Evolutionary conservation across 1,140 invertebrate species (phyloP), one percentile per base, ranked within the genome.

Genomic region (Lucilia cuprina): DNA sequence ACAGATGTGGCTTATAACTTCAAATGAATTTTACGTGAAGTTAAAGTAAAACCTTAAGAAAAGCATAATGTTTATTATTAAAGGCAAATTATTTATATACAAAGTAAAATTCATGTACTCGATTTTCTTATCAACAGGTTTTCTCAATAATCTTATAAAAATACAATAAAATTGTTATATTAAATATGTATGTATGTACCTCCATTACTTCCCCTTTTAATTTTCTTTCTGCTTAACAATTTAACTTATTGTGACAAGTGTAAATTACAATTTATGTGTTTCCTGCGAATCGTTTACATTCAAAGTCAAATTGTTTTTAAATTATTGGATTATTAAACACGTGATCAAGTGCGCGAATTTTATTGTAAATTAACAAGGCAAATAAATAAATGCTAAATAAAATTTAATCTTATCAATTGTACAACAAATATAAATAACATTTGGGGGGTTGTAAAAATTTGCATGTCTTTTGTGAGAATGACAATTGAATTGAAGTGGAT

Each of bases 291-390:
- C n/a, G n/a, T 65, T n/a, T n/a, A 65, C 19, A 19, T 19, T 21
- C n/a, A 49, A 19, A 21, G 77, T 80, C 9, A 80, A 80, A 80
- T 78, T 49, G 47, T 19, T 21, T 49, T 25, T 78, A 78, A 17
- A 34, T 83, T 70, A 83, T 83, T 83, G 82, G 82, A 83, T 83
- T 83, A 83, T 83, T 75, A 35, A 74, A 74, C 82, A 83, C 82
- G 82, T 83, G 82, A 83, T 83, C 60, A 82, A 82, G 34, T 82
- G 55, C 21, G 49, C 25, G 41, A 77, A 35, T 17, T 77, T 77
- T 21, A 19, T 49, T 80, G n/a, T 47, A 49, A 80, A 49, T 80
- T 80, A 49, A 80, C 77, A 80, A 19, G 12, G 65, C 65, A 70
- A 70, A 70, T 70, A 70, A 21, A 70, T 70, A 55, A 41, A 41